Evolutionary conservation across 2,113 vertebrate genomes (phyloP).

Genomic region (Crotalus helleri): DNA sequence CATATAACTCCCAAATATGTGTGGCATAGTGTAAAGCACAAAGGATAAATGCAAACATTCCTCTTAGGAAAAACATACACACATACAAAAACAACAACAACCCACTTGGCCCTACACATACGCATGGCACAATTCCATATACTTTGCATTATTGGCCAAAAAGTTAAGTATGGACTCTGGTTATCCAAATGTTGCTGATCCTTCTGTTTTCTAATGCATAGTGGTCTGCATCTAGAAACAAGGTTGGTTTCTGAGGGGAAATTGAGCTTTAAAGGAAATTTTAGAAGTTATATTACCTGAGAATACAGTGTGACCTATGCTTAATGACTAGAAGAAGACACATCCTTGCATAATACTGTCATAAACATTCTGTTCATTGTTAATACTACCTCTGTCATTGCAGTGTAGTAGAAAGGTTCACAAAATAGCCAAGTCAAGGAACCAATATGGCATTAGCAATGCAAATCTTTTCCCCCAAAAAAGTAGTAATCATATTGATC

Average conservation of each 20-base stretch:
- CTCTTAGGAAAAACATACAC: not conserved
- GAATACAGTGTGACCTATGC: not conserved
- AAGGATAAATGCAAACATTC: not conserved
- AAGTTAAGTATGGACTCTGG: not conserved
- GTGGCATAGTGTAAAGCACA: not conserved
- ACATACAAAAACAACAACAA: not conserved
- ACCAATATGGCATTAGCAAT: not conserved
- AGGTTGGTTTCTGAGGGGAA: not conserved
- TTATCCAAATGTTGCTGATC: not conserved
- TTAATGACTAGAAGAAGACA: not conserved
- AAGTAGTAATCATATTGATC: not conserved
- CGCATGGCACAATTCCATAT: not conserved
- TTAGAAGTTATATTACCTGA: not conserved
- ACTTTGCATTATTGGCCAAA: not conserved
- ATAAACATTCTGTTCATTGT: not conserved
- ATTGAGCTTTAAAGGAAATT: not conserved
- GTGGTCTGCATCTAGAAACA: not conserved
- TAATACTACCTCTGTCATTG: not conserved
- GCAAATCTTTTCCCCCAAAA: not conserved
- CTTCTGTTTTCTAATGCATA: not conserved
- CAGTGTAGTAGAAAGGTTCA: not conserved
- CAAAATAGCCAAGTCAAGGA: not conserved
- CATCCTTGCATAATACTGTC: not conserved
- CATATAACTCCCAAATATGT: not conserved
- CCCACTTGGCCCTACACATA: not conserved